Conservation (phyloP, 2,797 vertebrate species). For the Bufotes viridis region DNA sequence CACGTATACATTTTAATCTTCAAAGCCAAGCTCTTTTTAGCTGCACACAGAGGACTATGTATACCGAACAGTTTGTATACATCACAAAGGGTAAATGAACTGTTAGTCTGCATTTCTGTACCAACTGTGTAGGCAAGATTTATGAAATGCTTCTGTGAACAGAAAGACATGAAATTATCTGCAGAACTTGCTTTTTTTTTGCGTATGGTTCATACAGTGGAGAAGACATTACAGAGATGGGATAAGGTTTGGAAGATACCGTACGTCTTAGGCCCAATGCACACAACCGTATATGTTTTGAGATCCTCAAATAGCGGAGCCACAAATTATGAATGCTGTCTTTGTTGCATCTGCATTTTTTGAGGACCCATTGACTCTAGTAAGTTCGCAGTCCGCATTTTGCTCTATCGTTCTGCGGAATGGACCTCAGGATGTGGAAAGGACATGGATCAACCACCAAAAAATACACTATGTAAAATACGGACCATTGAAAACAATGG, state of each 20-base stretch:
- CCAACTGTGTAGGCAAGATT: slow-evolving; percentile 7
- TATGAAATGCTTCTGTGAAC: slow-evolving; percentile 4
- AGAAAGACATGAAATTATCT: background rate
- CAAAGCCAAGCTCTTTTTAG: slow-evolving; percentile 42
- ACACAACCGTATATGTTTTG: no score
- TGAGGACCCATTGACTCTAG: no score
- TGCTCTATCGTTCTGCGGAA: no score
- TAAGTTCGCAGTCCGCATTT: no score
- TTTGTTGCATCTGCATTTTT: no score
- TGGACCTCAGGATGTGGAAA: no score
- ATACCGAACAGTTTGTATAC: slow-evolving; percentile 29
- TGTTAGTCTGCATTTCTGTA: slow-evolving; percentile 21
- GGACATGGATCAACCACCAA: no score
- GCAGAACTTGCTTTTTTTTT: background rate
- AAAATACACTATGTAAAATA: no score
- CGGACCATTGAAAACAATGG: no score
- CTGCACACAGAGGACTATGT: slow-evolving; percentile 31
- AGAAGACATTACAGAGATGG: background rate
- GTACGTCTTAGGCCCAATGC: background rate
- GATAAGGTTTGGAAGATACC: background rate
- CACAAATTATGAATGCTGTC: no score
- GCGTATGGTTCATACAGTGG: no score
- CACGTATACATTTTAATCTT: slow-evolving; percentile 59
- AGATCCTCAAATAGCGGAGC: no score
- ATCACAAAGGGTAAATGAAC: slow-evolving; percentile 19